Base-by-base conservation (phyloP, 1,140 invertebrate species). In the Drosophila teissieri region DNA sequence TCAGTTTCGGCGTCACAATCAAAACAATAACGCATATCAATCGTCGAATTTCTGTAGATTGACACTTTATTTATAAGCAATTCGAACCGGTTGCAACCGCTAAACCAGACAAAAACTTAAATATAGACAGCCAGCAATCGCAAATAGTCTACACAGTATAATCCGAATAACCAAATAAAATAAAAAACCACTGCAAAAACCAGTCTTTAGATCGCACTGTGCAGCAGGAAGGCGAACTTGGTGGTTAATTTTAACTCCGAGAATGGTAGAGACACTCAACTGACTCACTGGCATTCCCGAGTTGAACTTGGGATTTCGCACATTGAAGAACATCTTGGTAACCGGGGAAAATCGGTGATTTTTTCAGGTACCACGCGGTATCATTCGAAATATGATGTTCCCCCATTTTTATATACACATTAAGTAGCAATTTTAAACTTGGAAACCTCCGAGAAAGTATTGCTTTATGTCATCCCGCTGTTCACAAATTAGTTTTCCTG, bases 221-320 rank as follows among this genome's bases (percentile, higher is more conserved):
- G 67, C 67, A 70, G 17, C 65, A 69, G 51, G 64, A 69, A 69
- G 42, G 7, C 3, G 27, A 69, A 34, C 27, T 39, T 48, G 2
- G 24, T 31, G 3, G 8, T 10, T 22, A 48, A 46, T 12, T 48
- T 56, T 56, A 36, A 40, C 24, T 51, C 12, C 4, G 12, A 22
- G 15, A 40, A 45, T 11, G 34, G 22, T 34, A 19, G 27, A 46
- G 34, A 49, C 17, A 34, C 31, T 10, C 0, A 19, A 42, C 24
- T 69, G 64, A 70, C 51, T 70, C 67, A 70, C 64, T 69, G 67
- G 64, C 51, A 48, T 70, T 52, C 64, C 67, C 67, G 40, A 67
- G 24, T 31, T 49, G 17, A 48, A 34, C 17, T n/a, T 40, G 63
- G 34, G 24, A 37, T 68, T 67, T 39, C 46, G 8, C 19, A n/a